Evolutionary conservation across 2,888 invertebrate species (phyloP), one percentile per base, ranked within the genome.

Genomic region (Uloborus plumipes): DNA sequence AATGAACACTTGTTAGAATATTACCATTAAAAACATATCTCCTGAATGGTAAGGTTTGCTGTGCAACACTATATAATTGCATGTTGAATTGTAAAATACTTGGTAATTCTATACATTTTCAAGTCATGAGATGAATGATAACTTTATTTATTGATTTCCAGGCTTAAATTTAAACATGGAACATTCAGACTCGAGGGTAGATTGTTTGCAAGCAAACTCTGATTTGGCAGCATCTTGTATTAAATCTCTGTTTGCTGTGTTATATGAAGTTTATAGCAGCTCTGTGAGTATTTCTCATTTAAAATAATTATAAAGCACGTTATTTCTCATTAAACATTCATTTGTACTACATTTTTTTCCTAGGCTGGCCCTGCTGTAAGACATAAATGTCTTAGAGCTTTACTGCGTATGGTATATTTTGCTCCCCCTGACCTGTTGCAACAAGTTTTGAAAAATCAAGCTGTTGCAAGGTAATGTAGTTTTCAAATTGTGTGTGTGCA

Each of bases 241-340:
- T 85, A 92, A 94, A 87, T 95, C 96, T 59, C 91, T 99, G 84
- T 97, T 99, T 89, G 94, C 95, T 61, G 96, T 99, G 39, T 91
- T 99, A 64, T 98, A 98, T 90, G 98, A 99, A 91, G 98, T 99
- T 75, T 99, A 99, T 90, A 97, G 96, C 89, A 97, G 96, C 87
- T 98, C 98, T 84, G 90, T 90, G 86, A 88, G 89, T 88, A 14
- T 64, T 13, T 55, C n/a, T 55, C 7, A 55, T 7, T 55, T 9
- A 39, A 39, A 39, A 39, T 39, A 39, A 39, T 11, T 39, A 39
- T 4, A 2, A 39, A 39, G 9, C 9, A 11, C 39, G 9, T 39
- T 11, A 39, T 39, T 39, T 39, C 39, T 39, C 6, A 39, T 6
- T 6, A 11, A 2, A 7, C 9, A 7, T 39, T 39, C 3, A 39